phyloP scores from a whole-genome alignment of 1,140 invertebrate genomes.

The Gerris buenoi region DNA sequence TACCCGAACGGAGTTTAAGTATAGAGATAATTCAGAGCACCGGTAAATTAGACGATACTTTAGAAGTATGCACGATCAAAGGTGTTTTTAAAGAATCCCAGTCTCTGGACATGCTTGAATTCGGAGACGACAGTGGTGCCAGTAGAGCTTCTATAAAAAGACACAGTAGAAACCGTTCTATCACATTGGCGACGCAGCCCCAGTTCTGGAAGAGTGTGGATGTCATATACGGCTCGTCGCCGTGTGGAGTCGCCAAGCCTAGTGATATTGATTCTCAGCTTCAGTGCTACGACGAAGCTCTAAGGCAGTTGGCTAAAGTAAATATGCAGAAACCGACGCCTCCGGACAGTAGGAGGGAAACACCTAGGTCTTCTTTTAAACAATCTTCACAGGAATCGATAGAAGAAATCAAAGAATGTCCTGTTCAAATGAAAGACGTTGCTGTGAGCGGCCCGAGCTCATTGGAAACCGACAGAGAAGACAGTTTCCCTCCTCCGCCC shows the following conservation, averaged over 20 bases:
- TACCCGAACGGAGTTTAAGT: conserved; percentile 13
- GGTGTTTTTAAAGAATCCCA: conserved; percentile 19
- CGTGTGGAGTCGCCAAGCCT: conserved; percentile 13
- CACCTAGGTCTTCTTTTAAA: not conserved
- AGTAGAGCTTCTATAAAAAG: conserved; percentile 13
- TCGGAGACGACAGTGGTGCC: conserved; percentile 2
- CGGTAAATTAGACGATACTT: conserved; percentile 15
- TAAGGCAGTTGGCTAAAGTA: conserved; percentile 22
- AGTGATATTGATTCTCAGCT: conserved; percentile 23
- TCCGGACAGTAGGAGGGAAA: no score
- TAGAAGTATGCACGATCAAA: conserved; percentile 17
- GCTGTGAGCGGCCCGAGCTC: conserved; percentile 13
- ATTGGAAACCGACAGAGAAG: conserved; percentile 8
- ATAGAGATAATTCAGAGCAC: conserved; percentile 17
- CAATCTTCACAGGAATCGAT: not conserved
- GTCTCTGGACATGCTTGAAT: conserved; percentile 19
- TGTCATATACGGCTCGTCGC: conserved; percentile 10
- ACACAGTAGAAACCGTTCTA: conserved; percentile 20
- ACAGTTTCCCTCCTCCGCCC: conserved; percentile 15
- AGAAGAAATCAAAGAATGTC: not conserved
- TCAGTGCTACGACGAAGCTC: conserved; percentile 24
- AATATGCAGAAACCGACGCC: conserved; percentile 12
- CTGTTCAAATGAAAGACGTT: not conserved
- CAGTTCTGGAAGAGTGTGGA: conserved; percentile 20
- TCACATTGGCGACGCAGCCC: conserved; percentile 14